Conservation (phyloP, 2,113 vertebrate species). For the Artemisiospiza belli region DNA sequence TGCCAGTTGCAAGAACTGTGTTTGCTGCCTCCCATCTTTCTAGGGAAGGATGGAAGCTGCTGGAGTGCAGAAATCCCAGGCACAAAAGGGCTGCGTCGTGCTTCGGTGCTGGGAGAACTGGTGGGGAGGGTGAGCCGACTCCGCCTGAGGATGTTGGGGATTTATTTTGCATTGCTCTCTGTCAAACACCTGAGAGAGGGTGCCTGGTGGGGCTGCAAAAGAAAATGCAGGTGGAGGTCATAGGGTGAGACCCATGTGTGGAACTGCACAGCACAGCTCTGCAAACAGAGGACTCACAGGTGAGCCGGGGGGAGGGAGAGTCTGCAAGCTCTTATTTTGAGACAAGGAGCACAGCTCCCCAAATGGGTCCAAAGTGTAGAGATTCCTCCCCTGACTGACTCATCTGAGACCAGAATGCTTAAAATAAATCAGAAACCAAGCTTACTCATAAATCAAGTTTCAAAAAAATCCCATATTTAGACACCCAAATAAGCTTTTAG, state of each 20-base stretch:
- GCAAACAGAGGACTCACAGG: neutral
- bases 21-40: neutral
- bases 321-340: neutral
- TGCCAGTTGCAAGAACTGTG: neutral
- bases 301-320: neutral
- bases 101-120: neutral
- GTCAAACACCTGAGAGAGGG: neutral
- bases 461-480: neutral
- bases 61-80: neutral
- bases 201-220: neutral
- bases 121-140: neutral
- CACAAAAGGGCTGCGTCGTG: fast-evolving
- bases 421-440: constrained; percentile 4
- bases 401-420: neutral
- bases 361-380: neutral
- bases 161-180: neutral
- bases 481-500: neutral
- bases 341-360: neutral
- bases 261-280: neutral
- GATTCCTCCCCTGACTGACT: neutral
- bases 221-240: neutral
- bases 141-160: neutral
- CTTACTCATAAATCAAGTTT: neutral
- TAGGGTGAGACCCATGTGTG: neutral
- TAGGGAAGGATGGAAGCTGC: neutral